These are phyloP conservation scores for Ceyx erithaca DNA, from an alignment of 2,797 vertebrate species.

Conservation along the genomic window DNA sequence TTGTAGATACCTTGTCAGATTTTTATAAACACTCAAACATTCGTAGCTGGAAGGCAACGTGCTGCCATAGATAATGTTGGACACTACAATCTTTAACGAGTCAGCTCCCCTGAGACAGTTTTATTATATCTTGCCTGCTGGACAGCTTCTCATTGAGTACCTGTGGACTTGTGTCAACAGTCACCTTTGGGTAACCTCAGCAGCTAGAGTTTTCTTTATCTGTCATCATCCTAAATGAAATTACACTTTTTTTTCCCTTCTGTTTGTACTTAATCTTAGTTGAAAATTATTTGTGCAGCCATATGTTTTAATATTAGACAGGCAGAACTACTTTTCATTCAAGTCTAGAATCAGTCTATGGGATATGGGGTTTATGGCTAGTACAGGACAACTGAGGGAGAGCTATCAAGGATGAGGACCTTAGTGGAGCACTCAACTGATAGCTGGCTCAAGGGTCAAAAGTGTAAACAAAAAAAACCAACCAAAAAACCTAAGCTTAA, in stretches of 20 bases:
- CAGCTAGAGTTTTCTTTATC: neutral
- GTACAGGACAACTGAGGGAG: neutral
- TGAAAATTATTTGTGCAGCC: neutral
- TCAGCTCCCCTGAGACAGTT: neutral
- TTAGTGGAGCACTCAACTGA: neutral
- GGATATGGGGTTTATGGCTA: neutral
- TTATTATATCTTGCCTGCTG: neutral
- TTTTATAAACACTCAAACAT: neutral
- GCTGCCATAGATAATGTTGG: neutral
- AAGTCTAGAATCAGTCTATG: neutral
- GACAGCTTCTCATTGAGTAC: neutral
- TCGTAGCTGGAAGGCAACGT: neutral
- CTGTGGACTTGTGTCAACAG: neutral
- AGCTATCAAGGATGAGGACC: neutral
- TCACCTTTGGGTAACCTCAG: neutral
- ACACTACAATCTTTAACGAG: neutral
- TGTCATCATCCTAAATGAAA: neutral
- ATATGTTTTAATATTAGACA: neutral
- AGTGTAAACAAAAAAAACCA: neutral
- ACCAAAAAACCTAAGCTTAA: conserved; percentile 1
- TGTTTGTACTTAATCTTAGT: neutral
- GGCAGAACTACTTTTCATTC: neutral
- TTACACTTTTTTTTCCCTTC: neutral
- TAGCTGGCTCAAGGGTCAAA: neutral
- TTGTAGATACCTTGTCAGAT: neutral